Base-by-base conservation (phyloP, 2,888 invertebrate species). In the Prosapia bicincta region DNA sequence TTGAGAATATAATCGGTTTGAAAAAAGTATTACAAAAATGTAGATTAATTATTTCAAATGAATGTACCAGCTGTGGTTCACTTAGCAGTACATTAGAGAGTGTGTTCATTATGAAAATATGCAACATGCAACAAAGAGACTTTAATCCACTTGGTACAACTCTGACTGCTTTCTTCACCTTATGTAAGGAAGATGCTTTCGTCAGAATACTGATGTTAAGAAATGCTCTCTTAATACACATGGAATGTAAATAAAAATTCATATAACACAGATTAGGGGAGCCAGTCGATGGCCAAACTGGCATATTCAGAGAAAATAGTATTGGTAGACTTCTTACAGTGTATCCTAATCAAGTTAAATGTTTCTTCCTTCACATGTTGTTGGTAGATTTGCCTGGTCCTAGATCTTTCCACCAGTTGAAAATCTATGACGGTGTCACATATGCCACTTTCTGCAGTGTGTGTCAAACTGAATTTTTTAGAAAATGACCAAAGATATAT, bases 401-500 rank as follows among this genome's bases (percentile, higher is more conserved):
- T 30, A 81, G 79, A 6, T 82, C 80, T 68, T 83, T 83, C 73
- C 15, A 80, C 77, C 13, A 77, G 38, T 76, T 85, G 66, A 77
- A 83, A 82, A 85, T 83, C 74, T 82, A 85, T 65, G 79, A 38
- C 54, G 71, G 71, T 78, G 28, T 69, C 78, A n/a, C 82, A 66
- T 83, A 78, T 78, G 78, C 66, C 26, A 83, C 84, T 76, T 85
- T 81, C 81, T 78, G 82, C 66, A 85, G 85, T 84, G 86, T 84
- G n/a, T 84, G 83, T 79, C 79, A 81, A 79, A 74, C 71, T 25
- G n/a, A n/a, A n/a, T n/a, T n/a, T n/a, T n/a, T n/a, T n/a, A n/a
- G n/a, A n/a, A n/a, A n/a, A n/a, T n/a, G n/a, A n/a, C n/a, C n/a
- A n/a, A n/a, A n/a, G n/a, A n/a, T n/a, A n/a, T n/a, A n/a, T n/a